Percentiles rank a stretch among this genome's conserved stretches.
phyloP scores from a whole-genome alignment of 2,888 invertebrate genomes.

The Yponomeuta plumbellus region DNA sequence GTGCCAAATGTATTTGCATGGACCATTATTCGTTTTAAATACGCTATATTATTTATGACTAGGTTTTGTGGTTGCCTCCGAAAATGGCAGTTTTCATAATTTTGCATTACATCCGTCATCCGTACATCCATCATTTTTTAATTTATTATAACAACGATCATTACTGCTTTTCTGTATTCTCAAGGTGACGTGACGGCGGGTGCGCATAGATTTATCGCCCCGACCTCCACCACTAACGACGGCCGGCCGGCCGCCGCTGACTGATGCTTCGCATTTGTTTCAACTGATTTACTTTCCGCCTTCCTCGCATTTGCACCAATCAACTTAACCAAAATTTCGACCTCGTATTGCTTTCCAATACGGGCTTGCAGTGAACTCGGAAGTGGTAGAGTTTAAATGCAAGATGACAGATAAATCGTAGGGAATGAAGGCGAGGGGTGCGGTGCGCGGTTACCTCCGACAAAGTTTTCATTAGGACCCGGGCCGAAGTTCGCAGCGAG shows the following conservation, averaged over 20 bases:
- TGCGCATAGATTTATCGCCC: conserved; percentile 57
- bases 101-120: too few species aligned
- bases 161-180: conserved; percentile 44
- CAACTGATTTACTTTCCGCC: conserved; percentile 67
- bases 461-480: conserved; percentile 67
- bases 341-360: conserved; percentile 22
- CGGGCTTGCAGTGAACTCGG: background rate
- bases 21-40: background rate
- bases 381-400: conserved; percentile 8
- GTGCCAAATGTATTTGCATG: conserved; percentile 43
- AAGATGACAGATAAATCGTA: conserved; percentile 11
- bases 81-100: too few species aligned
- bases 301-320: conserved; percentile 48
- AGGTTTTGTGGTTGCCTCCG: too few species aligned
- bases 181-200: conserved; percentile 48
- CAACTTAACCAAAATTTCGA: conserved; percentile 37
- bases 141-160: conserved; percentile 13
- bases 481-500: conserved; percentile 65
- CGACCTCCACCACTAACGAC: conserved; percentile 69
- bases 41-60: background rate
- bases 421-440: background rate
- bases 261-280: conserved; percentile 72
- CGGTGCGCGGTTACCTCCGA: conserved; percentile 45
- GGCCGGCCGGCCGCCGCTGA: conserved; percentile 46
- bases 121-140: background rate